phyloP scores from a whole-genome alignment of 2,888 invertebrate species.

The Nineta flava region DNA sequence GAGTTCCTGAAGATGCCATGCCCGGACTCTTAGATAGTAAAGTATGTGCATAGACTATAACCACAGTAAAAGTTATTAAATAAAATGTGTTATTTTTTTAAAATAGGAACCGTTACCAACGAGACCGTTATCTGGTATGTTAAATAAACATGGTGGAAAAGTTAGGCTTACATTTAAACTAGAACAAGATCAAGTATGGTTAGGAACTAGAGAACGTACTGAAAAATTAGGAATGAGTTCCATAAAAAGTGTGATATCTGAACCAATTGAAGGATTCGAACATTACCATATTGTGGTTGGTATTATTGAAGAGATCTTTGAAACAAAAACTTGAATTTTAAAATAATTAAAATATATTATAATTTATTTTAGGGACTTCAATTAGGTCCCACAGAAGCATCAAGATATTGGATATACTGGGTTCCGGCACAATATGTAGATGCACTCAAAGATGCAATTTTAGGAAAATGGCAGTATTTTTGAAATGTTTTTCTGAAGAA shows the following conservation, averaged over 20 bases:
- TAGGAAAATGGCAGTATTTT: slow-evolving; percentile 73
- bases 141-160: slow-evolving; percentile 80
- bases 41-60: slow-evolving; percentile 28
- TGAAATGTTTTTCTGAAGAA: slow-evolving; percentile 24
- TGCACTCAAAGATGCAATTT: slow-evolving; percentile 78
- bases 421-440: slow-evolving; percentile 82
- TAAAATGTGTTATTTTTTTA: slow-evolving; percentile 14
- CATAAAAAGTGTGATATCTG: slow-evolving; percentile 64
- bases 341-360: too few relatives aligned
- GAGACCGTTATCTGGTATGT: slow-evolving; percentile 72
- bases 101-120: slow-evolving; percentile 70
- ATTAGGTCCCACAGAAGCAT: slow-evolving; percentile 81
- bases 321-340: too few relatives aligned
- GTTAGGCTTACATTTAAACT: slow-evolving; percentile 83
- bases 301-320: too few relatives aligned
- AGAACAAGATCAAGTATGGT: slow-evolving; percentile 80
- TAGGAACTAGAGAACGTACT: slow-evolving; percentile 83
- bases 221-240: slow-evolving; percentile 83
- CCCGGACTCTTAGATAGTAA: slow-evolving; percentile 67
- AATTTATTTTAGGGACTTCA: slow-evolving; percentile 54
- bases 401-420: slow-evolving; percentile 89
- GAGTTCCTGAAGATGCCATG: slow-evolving; percentile 78
- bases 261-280: slow-evolving; percentile 76
- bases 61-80: neutral
- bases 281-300: slow-evolving; percentile 83